Percentiles rank a stretch among this genome's conserved stretches.
Conservation (phyloP, 2,113 vertebrate species). For the Tachysurus fulvidraco region DNA sequence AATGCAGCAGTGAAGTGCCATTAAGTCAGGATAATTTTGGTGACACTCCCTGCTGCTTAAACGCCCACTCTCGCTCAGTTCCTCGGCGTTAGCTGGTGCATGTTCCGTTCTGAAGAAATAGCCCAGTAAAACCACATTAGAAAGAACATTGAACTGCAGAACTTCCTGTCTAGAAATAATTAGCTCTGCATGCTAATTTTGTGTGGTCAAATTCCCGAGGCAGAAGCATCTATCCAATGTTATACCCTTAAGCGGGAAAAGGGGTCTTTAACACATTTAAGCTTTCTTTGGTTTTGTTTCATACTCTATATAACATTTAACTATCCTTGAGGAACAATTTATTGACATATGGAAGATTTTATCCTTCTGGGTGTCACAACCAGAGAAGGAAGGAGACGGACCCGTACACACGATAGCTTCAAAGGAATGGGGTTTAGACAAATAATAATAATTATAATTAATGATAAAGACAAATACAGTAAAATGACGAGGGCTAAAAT, state of each 20-base stretch:
- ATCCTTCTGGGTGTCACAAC: no score
- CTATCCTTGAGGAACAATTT: neutral
- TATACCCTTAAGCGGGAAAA: neutral
- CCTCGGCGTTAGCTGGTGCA: neutral
- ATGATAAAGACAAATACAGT: no score
- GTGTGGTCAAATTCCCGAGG: neutral
- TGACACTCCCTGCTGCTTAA: conserved; percentile 1
- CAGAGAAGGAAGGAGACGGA: no score
- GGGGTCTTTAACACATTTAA: neutral
- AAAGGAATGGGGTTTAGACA: no score
- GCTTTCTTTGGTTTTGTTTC: neutral
- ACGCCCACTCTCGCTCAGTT: neutral
- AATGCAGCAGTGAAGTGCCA: conserved; percentile 3
- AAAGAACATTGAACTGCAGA: neutral
- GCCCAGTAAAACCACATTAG: neutral
- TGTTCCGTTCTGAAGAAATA: neutral
- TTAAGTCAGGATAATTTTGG: conserved; percentile 21
- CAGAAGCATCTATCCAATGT: neutral
- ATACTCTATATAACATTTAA: neutral
- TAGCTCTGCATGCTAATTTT: neutral
- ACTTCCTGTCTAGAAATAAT: neutral
- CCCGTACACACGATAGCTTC: no score
- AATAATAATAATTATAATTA: no score
- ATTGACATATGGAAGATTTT: neutral
- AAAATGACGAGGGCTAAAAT: no score